These are phyloP conservation scores for Neria commutata DNA, from an alignment of 2,888 invertebrate species.

Conservation along the genomic window DNA sequence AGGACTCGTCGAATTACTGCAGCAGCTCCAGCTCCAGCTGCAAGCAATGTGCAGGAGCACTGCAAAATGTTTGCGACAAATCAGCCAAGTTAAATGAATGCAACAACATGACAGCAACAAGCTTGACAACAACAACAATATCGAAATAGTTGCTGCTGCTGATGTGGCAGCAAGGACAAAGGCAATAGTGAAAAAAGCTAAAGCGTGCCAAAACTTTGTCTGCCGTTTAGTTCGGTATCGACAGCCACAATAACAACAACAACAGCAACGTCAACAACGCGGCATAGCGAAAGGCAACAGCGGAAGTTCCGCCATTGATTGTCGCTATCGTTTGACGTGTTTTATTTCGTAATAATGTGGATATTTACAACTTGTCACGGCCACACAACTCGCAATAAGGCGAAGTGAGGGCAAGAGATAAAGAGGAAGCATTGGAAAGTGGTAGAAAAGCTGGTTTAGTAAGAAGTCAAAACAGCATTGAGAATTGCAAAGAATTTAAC, in stretches of 20 bases:
- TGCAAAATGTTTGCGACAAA: not conserved
- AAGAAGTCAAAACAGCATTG: too few species aligned
- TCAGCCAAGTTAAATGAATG: not conserved
- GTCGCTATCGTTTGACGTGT: not conserved
- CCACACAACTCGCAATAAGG: too few species aligned
- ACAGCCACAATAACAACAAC: not conserved
- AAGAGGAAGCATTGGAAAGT: too few species aligned
- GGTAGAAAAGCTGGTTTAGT: too few species aligned
- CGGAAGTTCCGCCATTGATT: conserved; percentile 1
- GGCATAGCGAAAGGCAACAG: not conserved
- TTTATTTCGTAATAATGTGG: conserved; percentile 1
- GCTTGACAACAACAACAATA: not conserved
- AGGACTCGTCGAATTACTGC: too few species aligned
- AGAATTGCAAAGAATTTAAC: too few species aligned
- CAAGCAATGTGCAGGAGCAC: not conserved
- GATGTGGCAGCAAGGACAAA: too few species aligned
- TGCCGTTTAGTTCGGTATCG: not conserved
- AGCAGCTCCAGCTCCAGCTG: too few species aligned
- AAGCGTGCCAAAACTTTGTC: too few species aligned
- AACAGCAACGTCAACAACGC: not conserved
- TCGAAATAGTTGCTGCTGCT: too few species aligned
- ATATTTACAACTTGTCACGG: not conserved
- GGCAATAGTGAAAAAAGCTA: too few species aligned
- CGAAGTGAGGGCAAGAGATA: too few species aligned
- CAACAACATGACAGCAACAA: conserved; percentile 7